A percentile compares a stretch with the other conserved stretches of the same genome.
These are phyloP conservation scores for Sceloporus tristichus DNA, from an alignment of 2,113 vertebrate species.

Conservation along the genomic window DNA sequence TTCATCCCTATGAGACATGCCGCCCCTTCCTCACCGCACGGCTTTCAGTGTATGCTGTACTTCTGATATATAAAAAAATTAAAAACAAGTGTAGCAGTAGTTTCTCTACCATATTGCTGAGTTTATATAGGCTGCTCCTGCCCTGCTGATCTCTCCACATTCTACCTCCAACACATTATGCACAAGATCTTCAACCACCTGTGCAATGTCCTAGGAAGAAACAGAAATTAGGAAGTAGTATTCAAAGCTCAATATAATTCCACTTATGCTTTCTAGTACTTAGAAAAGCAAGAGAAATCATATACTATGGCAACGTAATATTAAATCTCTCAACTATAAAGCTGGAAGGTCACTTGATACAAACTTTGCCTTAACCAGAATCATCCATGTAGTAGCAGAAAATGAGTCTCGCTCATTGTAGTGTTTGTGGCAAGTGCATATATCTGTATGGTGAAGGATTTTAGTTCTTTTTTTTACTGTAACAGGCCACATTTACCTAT, in stretches of 20 bases:
- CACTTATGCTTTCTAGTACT: not conserved
- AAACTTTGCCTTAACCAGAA: not conserved
- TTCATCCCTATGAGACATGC: too few relatives aligned
- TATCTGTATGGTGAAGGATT: not conserved
- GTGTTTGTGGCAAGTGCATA: not conserved
- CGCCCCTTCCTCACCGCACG: too few relatives aligned
- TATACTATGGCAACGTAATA: too few relatives aligned
- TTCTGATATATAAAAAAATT: not conserved
- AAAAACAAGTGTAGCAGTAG: conserved; percentile 3
- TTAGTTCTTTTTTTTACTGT: too few relatives aligned
- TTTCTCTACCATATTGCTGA: conserved; percentile 82
- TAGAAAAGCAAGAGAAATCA: not conserved
- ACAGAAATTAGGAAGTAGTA: conserved; percentile 6
- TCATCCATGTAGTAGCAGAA: not conserved
- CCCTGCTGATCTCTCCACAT: conserved; percentile 77
- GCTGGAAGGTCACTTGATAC: not conserved
- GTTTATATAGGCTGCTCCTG: conserved; percentile 74
- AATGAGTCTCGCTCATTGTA: not conserved
- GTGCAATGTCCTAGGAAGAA: conserved; percentile 82
- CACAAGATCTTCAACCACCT: conserved; percentile 82
- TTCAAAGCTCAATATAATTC: not conserved
- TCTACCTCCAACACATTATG: conserved; percentile 83
- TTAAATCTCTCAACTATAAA: not conserved
- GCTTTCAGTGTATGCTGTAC: too few relatives aligned
- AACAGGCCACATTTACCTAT: too few relatives aligned